phyloP scores from a whole-genome alignment of 2,113 vertebrate genomes.

The Melanocharis versteri region DNA sequence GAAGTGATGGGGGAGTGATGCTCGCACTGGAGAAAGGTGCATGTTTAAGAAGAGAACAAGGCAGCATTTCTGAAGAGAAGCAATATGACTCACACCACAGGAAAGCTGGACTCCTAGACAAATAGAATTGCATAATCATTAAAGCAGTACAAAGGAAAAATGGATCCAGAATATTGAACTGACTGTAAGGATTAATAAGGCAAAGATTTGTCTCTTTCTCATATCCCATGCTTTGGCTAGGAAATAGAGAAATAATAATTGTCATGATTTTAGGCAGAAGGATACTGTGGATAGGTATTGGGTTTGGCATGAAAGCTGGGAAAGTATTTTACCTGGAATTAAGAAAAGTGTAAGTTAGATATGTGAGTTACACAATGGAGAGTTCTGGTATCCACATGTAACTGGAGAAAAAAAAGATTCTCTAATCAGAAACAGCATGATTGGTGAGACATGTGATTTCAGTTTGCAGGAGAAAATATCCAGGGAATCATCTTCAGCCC shows the following conservation, averaged over 20 bases:
- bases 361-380: neutral
- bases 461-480: constrained; percentile 16
- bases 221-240: neutral
- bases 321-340: neutral
- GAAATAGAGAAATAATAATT: neutral
- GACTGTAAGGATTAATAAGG: neutral
- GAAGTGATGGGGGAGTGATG: neutral
- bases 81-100: neutral
- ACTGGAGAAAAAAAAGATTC: neutral
- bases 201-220: neutral
- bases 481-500: neutral
- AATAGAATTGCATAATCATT: neutral
- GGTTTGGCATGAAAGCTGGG: neutral
- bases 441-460: constrained; percentile 25
- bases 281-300: neutral
- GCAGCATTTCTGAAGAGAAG: neutral
- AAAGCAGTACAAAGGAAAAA: neutral
- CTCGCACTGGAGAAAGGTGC: neutral
- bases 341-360: neutral
- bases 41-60: neutral
- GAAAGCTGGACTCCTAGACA: neutral
- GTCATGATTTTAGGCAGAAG: neutral
- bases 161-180: neutral
- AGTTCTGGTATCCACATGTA: constrained; percentile 26
- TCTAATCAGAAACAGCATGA: constrained; percentile 29